Base-by-base conservation (phyloP, 2,888 invertebrate genomes). In the Hetaerina titia region DNA sequence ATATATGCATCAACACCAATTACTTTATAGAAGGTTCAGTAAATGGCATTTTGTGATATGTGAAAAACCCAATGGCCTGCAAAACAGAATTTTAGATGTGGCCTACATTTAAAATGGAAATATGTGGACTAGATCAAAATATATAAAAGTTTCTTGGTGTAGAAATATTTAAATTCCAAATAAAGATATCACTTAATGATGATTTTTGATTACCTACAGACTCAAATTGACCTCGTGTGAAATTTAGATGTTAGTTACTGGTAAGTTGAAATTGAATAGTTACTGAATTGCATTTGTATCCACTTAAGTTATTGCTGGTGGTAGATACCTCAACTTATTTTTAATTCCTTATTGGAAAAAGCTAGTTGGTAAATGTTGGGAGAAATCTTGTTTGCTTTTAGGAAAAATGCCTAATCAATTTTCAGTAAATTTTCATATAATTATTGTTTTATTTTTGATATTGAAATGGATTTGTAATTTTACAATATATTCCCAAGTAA, bases 301-400 rank as follows among this genome's bases (percentile, higher is more conserved):
- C 81, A 81, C 81, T 81, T 81, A 81, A 81, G 81, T 81, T 81
- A 81, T 81, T 81, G 81, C 81, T 81, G 81, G 81, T 81, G 81
- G 81, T 81, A 81, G 81, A 81, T 81, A 81, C 81, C 81, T 81
- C 81, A 81, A 81, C 31, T 81, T 81, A 81, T 81, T 81, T 81
- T 81, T 81, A 81, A 81, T 81, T 81, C 81, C 81, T 31, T 81
- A 81, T 81, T 81, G 81, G 81, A 81, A 81, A 81, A 81, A 15
- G 81, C 25, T 81, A 81, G 81, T 13, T 81, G 81, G 25, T 81
- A 81, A 81, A 81, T 81, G 81, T 81, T 81, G 81, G 31, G 31
- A 81, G 31, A 31, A 81, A 81, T 81, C 31, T 45, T 81, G 81
- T 81, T 81, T 81, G 81, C 81, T 81, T 81, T 81, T 81, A 81